Evolutionary conservation across 2,888 invertebrate species (phyloP), one percentile per base, ranked within the genome.

Genomic region (Perithous albicinctus): DNA sequence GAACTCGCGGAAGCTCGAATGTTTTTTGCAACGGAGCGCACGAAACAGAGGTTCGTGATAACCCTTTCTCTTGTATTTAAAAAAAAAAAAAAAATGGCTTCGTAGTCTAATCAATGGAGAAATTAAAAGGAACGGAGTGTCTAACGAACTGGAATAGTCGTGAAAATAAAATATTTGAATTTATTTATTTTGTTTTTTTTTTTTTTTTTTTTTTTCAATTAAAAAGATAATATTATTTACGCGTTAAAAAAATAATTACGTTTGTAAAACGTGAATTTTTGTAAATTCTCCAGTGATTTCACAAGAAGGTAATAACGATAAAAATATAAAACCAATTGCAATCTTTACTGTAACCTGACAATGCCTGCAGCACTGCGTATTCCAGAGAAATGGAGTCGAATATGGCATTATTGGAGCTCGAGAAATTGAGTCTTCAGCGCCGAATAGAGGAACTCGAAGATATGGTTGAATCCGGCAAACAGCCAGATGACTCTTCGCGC

Each of bases 401-500:
- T 78, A 26, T 63, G 15, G 72, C 77, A 46, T 61, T n/a, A 23
- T 41, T 46, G 32, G 81, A 74, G 38, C 69, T 81, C 38, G 78
- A 74, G 7, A 81, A 74, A 26, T 23, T 81, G n/a, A 18, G 15
- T 23, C 73, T 74, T 12, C 73, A 41, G 18, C 51, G 46, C 8
- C 78, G 73, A 23, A n/a, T 81, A 23, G 67, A 67, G 23, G 80
- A 77, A 43, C 61, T 81, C 12, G 77, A 81, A 54, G 26, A 67
- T 20, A 69, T n/a, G 41, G 5, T 48, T 12, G 29, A 48, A 6
- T 38, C n/a, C 41, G 23, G 59, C n/a, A 51, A 41, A 26, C 69
- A 56, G 23, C n/a, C 32, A 15, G 64, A 74, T 10, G 51, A 20
- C 10, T 32, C 15, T 6, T 73, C 67, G n/a, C 15, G 3, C 10